Percentiles rank a stretch among this genome's conserved stretches.
phyloP scores from a whole-genome alignment of 2,888 invertebrate genomes.

The Rotaria macrura region DNA sequence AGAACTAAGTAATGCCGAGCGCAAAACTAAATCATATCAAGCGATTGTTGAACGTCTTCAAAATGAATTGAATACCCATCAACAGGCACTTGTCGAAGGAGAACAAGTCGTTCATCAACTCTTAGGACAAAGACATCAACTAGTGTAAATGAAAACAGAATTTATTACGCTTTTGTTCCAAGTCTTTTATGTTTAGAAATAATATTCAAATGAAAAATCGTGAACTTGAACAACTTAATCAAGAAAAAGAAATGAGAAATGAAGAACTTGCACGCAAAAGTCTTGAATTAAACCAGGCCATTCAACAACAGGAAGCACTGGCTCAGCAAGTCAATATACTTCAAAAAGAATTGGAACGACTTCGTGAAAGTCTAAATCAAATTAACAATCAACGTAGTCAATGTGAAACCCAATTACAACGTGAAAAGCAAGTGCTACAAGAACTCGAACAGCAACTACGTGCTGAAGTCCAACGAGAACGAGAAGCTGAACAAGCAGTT shows the following conservation, averaged over 20 bases:
- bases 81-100: too few relatives aligned
- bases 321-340: background rate
- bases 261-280: background rate
- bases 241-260: background rate
- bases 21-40: too few relatives aligned
- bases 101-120: too few relatives aligned
- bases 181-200: too few relatives aligned
- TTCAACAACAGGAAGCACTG: background rate
- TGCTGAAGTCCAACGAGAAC: background rate
- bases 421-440: background rate
- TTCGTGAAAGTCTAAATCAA: background rate
- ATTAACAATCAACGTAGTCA: background rate
- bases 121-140: too few relatives aligned
- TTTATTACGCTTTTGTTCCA: too few relatives aligned
- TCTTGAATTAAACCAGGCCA: background rate
- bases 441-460: background rate
- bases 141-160: too few relatives aligned
- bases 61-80: too few relatives aligned
- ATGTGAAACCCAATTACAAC: background rate
- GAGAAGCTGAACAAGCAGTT: background rate
- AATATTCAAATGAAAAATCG: background rate
- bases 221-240: background rate
- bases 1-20: too few relatives aligned
- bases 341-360: background rate
- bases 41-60: too few relatives aligned